phyloP scores from a whole-genome alignment of 2,113 vertebrate species.

The Ciconia stormi region DNA sequence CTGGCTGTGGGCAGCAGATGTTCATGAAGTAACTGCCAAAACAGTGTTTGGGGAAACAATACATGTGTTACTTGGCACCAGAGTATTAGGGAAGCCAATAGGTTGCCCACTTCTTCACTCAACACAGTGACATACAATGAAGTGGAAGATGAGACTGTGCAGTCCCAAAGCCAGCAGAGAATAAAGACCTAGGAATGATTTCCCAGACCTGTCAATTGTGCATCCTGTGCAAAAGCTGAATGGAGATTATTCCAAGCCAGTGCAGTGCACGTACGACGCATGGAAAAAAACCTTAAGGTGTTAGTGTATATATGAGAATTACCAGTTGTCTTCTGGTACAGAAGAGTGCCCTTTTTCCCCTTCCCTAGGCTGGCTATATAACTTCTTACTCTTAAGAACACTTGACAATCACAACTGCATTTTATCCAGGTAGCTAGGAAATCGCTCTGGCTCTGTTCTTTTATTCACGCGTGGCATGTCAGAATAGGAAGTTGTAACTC shows the following conservation, averaged over 20 bases:
- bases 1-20: conserved; percentile 18
- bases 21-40: not conserved
- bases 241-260: not conserved
- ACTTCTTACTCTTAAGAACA: not conserved
- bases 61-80: conserved; percentile 10
- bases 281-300: not conserved
- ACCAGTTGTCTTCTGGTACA: not conserved
- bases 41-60: not conserved
- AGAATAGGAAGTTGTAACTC: not conserved
- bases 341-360: not conserved
- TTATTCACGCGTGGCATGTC: not conserved
- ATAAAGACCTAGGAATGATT: not conserved
- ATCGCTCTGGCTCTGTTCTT: not conserved
- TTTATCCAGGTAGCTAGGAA: not conserved
- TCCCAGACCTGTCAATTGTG: not conserved
- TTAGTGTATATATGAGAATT: not conserved
- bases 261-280: not conserved
- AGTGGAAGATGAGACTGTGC: conserved; percentile 14
- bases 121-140: not conserved
- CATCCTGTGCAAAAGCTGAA: not conserved
- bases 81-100: not conserved
- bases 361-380: not conserved
- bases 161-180: not conserved
- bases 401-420: not conserved
- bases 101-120: conserved; percentile 26